Evolutionary conservation across 2,797 vertebrate species (phyloP).

Genomic region (Xyrichtys novacula): DNA sequence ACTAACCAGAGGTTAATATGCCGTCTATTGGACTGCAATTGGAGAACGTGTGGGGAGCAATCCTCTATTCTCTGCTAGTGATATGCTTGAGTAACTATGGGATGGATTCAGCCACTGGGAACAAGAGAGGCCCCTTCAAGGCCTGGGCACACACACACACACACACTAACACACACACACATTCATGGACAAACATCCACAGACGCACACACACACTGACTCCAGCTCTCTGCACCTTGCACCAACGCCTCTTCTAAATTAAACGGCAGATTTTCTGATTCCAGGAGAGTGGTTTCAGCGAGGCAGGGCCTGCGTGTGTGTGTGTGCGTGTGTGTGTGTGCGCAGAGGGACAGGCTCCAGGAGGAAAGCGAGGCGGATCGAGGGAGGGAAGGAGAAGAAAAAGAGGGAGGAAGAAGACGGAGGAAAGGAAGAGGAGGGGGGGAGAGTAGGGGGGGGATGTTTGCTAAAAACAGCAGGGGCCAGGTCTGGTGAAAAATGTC

Average conservation of each 20-base stretch:
- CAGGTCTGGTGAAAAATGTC: constrained; percentile 97
- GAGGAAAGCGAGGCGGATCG: constrained; percentile 64
- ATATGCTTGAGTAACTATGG: constrained; percentile 85
- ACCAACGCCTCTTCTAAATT: constrained; percentile 83
- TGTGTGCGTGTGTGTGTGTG: constrained; percentile 21
- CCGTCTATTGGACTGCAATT: constrained; percentile 86
- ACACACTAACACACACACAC: constrained; percentile 49
- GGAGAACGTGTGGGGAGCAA: constrained; percentile 84
- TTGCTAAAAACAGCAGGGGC: constrained; percentile 89
- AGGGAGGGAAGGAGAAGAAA: constrained; percentile 38
- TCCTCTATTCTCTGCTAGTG: constrained; percentile 85
- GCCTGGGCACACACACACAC: constrained; percentile 27
- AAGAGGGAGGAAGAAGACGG: constrained; percentile 13
- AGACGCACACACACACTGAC: constrained; percentile 59
- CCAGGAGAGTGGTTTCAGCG: constrained; percentile 79
- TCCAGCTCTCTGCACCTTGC: constrained; percentile 70
- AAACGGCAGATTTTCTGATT: constrained; percentile 92
- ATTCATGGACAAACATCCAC: too few relatives aligned
- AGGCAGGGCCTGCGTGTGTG: constrained; percentile 53
- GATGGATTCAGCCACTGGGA: constrained; percentile 86
- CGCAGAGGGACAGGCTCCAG: constrained; percentile 39
- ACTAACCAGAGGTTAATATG: constrained; percentile 87
- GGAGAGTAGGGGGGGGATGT: constrained; percentile 68
- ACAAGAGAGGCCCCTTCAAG: constrained; percentile 79
- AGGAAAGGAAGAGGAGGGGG: constrained; percentile 19